phyloP scores from a whole-genome alignment of 2,113 vertebrate genomes.

The Salvelinus sp. region DNA sequence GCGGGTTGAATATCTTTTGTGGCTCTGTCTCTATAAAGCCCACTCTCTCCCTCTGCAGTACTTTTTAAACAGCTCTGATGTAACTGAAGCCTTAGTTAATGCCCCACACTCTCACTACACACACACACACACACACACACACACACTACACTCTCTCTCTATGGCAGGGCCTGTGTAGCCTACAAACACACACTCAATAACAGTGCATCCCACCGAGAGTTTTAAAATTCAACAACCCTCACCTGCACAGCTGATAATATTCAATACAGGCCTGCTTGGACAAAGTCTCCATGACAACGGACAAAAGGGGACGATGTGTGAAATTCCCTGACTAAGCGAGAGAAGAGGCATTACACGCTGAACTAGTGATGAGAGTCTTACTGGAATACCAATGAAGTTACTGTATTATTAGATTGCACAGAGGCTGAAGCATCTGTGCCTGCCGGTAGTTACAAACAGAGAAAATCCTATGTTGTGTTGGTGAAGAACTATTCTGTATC shows the following conservation, averaged over 20 bases:
- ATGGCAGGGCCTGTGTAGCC: neutral
- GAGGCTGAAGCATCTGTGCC: too few relatives aligned
- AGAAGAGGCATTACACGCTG: neutral
- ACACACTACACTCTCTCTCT: neutral
- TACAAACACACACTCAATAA: neutral
- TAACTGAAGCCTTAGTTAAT: slow-evolving; percentile 68
- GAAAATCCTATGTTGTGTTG: neutral
- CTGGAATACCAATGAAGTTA: too few relatives aligned
- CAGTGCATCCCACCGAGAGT: neutral
- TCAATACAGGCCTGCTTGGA: slow-evolving; percentile 3
- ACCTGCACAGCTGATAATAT: slow-evolving; percentile 6
- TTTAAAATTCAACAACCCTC: neutral
- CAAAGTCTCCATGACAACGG: slow-evolving; percentile 39
- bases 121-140: neutral
- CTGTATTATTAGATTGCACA: too few relatives aligned
- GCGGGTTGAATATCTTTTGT: too few relatives aligned
- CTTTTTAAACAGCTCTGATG: slow-evolving; percentile 53
- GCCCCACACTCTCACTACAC: slow-evolving; percentile 15
- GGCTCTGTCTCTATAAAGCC: neutral
- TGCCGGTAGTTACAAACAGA: neutral
- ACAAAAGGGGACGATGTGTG: slow-evolving; percentile 33
- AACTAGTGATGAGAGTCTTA: slow-evolving; percentile 2
- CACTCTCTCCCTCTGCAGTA: slow-evolving; percentile 48
- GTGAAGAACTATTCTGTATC: neutral
- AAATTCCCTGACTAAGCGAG: slow-evolving; percentile 45